These are phyloP conservation scores for Gymnoscelis rufifasciata DNA, from an alignment of 2,888 invertebrate genomes.

Conservation along the genomic window DNA sequence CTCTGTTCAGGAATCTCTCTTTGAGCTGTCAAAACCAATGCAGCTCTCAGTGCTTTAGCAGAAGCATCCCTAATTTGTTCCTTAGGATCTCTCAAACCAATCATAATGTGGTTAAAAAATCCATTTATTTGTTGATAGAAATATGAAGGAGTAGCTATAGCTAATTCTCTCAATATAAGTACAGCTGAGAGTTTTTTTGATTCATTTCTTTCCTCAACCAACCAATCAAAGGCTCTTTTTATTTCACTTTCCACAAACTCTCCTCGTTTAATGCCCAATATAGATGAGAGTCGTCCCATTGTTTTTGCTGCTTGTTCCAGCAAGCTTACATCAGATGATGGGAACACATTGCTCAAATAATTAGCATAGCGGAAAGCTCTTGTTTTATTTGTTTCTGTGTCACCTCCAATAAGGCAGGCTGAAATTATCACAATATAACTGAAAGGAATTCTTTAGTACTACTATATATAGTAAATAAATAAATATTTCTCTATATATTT, in stretches of 20 bases:
- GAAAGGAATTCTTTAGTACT: too few species aligned
- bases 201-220: slow-evolving; percentile 93
- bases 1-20: slow-evolving; percentile 94
- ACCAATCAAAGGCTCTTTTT: slow-evolving; percentile 96
- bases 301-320: slow-evolving; percentile 97
- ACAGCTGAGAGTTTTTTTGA: slow-evolving; percentile 94
- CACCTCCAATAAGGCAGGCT: slow-evolving; percentile 95
- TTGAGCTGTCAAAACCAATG: slow-evolving; percentile 95
- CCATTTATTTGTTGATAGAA: slow-evolving; percentile 95
- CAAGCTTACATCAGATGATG: slow-evolving; percentile 91
- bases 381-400: slow-evolving; percentile 92
- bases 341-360: slow-evolving; percentile 92
- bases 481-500: too few species aligned
- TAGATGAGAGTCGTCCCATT: slow-evolving; percentile 92
- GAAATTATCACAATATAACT: slow-evolving; percentile 39
- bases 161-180: slow-evolving; percentile 93
- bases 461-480: too few species aligned
- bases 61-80: slow-evolving; percentile 94
- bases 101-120: slow-evolving; percentile 95
- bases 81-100: slow-evolving; percentile 93
- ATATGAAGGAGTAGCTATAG: slow-evolving; percentile 97
- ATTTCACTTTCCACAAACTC: slow-evolving; percentile 98
- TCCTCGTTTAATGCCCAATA: slow-evolving; percentile 93
- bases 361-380: slow-evolving; percentile 94
- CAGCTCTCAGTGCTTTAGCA: slow-evolving; percentile 94